These are phyloP conservation scores for Bradypodion ventrale DNA, from an alignment of 2,797 vertebrate species.

Conservation along the genomic window DNA sequence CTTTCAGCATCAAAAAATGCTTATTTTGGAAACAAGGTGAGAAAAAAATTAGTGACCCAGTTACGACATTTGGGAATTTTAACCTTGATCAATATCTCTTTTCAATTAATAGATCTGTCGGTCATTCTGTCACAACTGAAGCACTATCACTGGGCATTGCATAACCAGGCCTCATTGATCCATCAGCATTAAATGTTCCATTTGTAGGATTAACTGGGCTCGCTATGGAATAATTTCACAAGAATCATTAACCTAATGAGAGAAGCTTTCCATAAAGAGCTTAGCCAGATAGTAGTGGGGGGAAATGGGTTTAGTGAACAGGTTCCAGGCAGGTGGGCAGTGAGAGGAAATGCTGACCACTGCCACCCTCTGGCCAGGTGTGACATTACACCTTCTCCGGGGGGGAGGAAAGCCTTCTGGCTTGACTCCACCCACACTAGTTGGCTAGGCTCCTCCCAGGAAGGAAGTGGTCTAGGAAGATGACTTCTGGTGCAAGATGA, in stretches of 20 bases:
- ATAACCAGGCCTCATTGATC: constrained; percentile 41
- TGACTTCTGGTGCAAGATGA: neutral
- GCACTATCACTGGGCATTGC: constrained; percentile 6
- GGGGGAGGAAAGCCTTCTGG: neutral
- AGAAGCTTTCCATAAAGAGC: constrained; percentile 66
- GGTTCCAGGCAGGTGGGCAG: neutral
- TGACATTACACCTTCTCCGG: neutral
- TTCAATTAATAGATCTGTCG: neutral
- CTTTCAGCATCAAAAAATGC: too few species aligned
- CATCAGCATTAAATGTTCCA: constrained; percentile 36
- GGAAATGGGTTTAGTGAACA: constrained; percentile 63
- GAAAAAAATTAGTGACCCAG: neutral
- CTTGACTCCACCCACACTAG: neutral
- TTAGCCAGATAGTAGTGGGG: constrained; percentile 55
- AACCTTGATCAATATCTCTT: neutral
- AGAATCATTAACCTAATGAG: constrained; percentile 76
- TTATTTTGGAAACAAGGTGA: too few species aligned
- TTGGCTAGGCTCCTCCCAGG: neutral
- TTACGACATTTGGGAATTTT: too few species aligned
- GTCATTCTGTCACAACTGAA: neutral
- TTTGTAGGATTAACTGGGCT: constrained; percentile 61
- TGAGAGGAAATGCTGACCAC: neutral
- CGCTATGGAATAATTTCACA: constrained; percentile 67
- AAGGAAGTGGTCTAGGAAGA: neutral
- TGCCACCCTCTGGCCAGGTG: neutral